Base-by-base conservation (phyloP, 2,888 invertebrate genomes). In the Polylopha cassiicola region DNA sequence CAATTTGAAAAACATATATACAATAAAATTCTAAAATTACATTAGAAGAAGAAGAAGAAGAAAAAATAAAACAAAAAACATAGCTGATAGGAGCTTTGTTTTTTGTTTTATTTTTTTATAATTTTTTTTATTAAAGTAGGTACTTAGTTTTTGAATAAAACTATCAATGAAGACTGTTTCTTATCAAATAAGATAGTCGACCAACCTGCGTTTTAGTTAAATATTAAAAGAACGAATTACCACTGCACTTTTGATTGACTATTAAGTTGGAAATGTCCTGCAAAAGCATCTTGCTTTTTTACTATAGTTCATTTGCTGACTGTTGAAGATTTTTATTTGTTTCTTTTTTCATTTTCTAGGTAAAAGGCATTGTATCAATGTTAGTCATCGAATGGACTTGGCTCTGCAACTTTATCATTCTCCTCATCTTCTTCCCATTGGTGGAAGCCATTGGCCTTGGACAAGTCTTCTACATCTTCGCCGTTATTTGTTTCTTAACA, bases 401-500 rank as follows among this genome's bases (percentile, higher is more conserved):
- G 42, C 14, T 51, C 1, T 48, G 48, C 20, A 50, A 43, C 10
- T 61, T 59, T 30, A 13, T 55, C 1, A 31, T 55, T 7, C 48
- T 60, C 1, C 56, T 50, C 38, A 44, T 55, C 14, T 60, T 59
- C 44, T 50, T 49, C 14, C 60, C 58, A 1, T 36, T 57, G 18
- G 27, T 55, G 1, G 32, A 41, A 4, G 27, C 37, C 6, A 37
- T 54, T 4, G 58, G 57, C 7, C 41, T 60, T 1, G 58, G 56
- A 3, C 46, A 48, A 4, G 48, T 61, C 5, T 61, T 61, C 46
- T 60, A 58, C 20, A 36, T 55, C 3, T 61, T 61, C 27, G 46
- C 53, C 1, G 34, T 11, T 3, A 36, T 50, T n/a, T 52, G 50
- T 23, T 43, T 50, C 9, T 7, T 34, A 3, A 48, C 55, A 1